phyloP scores from a whole-genome alignment of 92 coral and sea anemone genomes.

The Phenganax subtilis region DNA sequence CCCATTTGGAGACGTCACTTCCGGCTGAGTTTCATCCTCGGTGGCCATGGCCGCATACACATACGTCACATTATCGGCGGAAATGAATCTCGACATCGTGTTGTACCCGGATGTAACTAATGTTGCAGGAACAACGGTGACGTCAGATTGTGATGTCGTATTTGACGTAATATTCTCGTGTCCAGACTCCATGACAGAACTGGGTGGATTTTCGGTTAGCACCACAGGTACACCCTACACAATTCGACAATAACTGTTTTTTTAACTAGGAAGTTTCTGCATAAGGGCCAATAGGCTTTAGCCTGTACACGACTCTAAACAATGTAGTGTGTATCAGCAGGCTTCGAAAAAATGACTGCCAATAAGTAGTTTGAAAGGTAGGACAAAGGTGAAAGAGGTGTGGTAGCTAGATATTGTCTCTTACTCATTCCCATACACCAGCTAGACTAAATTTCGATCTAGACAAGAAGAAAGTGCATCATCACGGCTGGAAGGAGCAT shows the following conservation, averaged over 20 bases:
- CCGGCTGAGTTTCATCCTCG: constrained; percentile 34
- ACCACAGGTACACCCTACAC: constrained; percentile 34
- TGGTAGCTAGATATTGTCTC: no score
- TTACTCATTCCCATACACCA: no score
- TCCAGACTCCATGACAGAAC: constrained; percentile 38
- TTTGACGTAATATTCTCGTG: constrained; percentile 16
- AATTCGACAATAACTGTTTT: background rate
- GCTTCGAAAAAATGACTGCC: no score
- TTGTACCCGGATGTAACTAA: constrained; percentile 27
- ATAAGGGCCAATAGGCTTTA: no score
- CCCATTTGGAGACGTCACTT: constrained; percentile 26
- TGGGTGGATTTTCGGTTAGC: constrained; percentile 35
- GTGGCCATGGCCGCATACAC: constrained; percentile 39
- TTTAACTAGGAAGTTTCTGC: no score
- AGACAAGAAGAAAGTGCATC: no score
- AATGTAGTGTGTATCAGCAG: no score
- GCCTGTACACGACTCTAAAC: no score
- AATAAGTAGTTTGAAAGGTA: no score
- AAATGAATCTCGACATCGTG: constrained; percentile 40
- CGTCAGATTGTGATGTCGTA: constrained; percentile 31
- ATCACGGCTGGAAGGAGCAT: no score
- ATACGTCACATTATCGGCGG: constrained; percentile 52
- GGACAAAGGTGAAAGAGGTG: no score
- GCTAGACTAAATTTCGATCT: no score
- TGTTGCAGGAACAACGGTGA: constrained; percentile 31